Percentiles rank a stretch among this genome's conserved stretches.
These are phyloP conservation scores for Argyresthia albistria DNA, from an alignment of 2,888 invertebrate genomes.

Conservation along the genomic window DNA sequence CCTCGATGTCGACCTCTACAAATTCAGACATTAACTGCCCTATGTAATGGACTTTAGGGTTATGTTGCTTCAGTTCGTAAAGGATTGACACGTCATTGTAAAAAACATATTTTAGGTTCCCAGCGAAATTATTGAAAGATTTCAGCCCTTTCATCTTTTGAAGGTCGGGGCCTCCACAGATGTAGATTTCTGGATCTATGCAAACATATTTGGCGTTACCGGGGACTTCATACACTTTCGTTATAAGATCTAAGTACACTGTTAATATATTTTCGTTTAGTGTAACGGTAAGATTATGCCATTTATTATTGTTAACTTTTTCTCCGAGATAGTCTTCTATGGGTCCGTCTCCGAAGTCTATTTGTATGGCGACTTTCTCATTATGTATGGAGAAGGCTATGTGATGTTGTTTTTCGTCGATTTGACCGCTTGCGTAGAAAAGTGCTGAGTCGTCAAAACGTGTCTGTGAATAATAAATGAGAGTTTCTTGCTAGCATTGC, in stretches of 20 bases:
- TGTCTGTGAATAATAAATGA: constrained; percentile 71
- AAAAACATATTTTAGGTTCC: constrained; percentile 92
- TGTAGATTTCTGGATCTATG: constrained; percentile 95
- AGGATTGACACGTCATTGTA: constrained; percentile 94
- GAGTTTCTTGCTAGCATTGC: no score
- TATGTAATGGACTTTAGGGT: constrained; percentile 88
- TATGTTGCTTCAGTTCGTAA: constrained; percentile 87
- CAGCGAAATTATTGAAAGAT: constrained; percentile 89
- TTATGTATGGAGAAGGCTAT: constrained; percentile 90
- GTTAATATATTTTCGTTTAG: constrained; percentile 82
- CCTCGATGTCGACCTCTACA: constrained; percentile 86
- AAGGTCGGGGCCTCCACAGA: constrained; percentile 89
- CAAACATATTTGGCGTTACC: constrained; percentile 79
- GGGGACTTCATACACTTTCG: constrained; percentile 78
- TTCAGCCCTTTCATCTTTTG: constrained; percentile 86
- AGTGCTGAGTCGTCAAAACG: constrained; percentile 92
- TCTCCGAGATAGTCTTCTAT: constrained; percentile 78
- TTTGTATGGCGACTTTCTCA: constrained; percentile 86
- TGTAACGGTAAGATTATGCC: constrained; percentile 92
- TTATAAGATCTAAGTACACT: constrained; percentile 83
- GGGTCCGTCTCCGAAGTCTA: constrained; percentile 89
- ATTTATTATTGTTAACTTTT: constrained; percentile 80
- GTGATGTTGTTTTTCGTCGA: constrained; percentile 89
- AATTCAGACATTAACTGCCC: constrained; percentile 87
- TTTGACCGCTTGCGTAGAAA: constrained; percentile 94